Conservation (phyloP, 1,140 invertebrate species). For the Sitodiplosis mosellana region DNA sequence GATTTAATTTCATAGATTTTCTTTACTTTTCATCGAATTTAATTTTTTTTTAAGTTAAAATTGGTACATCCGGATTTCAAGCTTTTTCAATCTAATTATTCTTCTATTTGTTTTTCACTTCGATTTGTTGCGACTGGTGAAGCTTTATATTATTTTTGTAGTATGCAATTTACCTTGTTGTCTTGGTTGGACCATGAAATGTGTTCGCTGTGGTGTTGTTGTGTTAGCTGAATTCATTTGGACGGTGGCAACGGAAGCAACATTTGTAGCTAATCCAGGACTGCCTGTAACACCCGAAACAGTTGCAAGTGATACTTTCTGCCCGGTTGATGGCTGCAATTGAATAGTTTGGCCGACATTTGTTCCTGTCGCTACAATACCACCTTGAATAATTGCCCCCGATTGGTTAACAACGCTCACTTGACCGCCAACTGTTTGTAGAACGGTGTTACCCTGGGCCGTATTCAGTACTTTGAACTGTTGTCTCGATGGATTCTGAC, state of each 20-base stretch:
- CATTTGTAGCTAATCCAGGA: conserved; percentile 9
- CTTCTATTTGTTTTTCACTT: too few relatives aligned
- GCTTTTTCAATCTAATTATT: too few relatives aligned
- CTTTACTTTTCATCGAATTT: too few relatives aligned
- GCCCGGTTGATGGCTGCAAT: conserved; percentile 17
- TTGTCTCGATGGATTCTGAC: conserved; percentile 25
- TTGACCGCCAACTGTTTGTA: conserved; percentile 15
- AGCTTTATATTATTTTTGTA: conserved; percentile 11
- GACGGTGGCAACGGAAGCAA: conserved; percentile 12
- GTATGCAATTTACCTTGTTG: conserved; percentile 16
- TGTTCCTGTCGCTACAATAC: conserved; percentile 11
- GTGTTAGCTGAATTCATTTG: conserved; percentile 33
- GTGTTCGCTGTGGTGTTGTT: conserved; percentile 34
- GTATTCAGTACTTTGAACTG: conserved; percentile 25
- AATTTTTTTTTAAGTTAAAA: too few relatives aligned
- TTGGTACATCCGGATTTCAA: too few relatives aligned
- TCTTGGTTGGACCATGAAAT: conserved; percentile 31
- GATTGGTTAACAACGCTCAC: conserved; percentile 3
- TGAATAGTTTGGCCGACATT: conserved; percentile 11
- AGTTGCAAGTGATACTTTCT: conserved; percentile 22
- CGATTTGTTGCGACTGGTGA: too few relatives aligned
- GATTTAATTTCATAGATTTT: too few relatives aligned
- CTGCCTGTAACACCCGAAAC: conserved; percentile 10
- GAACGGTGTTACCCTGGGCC: conserved; percentile 12
- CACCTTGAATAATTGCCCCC: conserved; percentile 17